phyloP scores from a whole-genome alignment of 2,113 vertebrate genomes.

The Carettochelys insculpta region DNA sequence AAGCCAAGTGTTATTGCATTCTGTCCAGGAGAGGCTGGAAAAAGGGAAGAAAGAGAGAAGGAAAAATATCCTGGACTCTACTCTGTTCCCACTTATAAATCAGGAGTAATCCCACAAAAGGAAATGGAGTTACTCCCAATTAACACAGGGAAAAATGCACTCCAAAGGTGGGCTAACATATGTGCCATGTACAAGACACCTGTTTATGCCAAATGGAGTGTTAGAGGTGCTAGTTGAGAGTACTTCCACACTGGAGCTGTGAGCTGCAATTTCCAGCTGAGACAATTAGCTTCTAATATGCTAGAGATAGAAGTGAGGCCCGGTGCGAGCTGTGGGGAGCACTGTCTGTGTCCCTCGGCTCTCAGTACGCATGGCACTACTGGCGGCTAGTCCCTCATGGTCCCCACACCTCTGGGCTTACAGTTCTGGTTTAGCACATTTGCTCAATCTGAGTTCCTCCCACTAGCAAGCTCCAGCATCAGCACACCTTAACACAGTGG shows the following conservation, averaged over 20 bases:
- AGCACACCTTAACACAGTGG: not conserved
- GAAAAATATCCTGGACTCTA: not conserved
- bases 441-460: no score
- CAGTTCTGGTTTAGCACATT: not conserved
- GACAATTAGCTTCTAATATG: not conserved
- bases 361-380: not conserved
- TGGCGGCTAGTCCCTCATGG: not conserved
- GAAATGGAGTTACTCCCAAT: conserved; percentile 14
- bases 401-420: not conserved
- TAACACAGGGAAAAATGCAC: not conserved
- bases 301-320: not conserved
- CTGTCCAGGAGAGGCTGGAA: conserved; percentile 21
- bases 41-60: conserved; percentile 28
- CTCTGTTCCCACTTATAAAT: not conserved
- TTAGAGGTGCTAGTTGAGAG: not conserved
- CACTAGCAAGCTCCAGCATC: not conserved
- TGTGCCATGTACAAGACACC: not conserved
- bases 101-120: not conserved
- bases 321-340: not conserved
- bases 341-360: not conserved
- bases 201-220: not conserved
- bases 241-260: not conserved
- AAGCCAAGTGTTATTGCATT: conserved; percentile 10
- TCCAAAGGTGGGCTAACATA: not conserved
- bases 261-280: not conserved